phyloP scores from a whole-genome alignment of 2,113 vertebrate species.

The Otocyon megalotis region DNA sequence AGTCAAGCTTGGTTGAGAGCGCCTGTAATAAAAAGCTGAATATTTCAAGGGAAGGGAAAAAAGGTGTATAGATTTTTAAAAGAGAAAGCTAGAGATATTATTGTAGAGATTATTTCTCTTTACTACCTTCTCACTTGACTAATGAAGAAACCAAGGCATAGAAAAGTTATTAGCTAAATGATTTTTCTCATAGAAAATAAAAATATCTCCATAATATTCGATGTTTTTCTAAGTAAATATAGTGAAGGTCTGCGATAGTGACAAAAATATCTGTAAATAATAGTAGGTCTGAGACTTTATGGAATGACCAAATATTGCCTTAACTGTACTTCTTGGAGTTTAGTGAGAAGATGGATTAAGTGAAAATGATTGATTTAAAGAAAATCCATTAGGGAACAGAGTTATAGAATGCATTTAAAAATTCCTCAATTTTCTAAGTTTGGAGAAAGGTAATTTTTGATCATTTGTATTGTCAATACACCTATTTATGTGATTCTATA shows the following conservation, averaged over 20 bases:
- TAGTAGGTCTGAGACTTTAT: not conserved
- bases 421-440: not conserved
- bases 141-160: constrained; percentile 7
- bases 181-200: not conserved
- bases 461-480: not conserved
- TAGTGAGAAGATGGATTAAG: not conserved
- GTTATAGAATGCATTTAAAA: not conserved
- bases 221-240: not conserved
- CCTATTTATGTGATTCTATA: not conserved
- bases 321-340: not conserved
- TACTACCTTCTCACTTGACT: not conserved
- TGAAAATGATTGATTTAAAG: not conserved
- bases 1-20: constrained; percentile 70
- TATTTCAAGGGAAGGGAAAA: constrained; percentile 64
- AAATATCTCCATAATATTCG: not conserved
- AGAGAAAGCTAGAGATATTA: not conserved
- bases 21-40: constrained; percentile 61
- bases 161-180: not conserved
- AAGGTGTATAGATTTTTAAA: constrained; percentile 60
- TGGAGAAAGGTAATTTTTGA: not conserved
- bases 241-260: constrained; percentile 46
- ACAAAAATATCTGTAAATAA: not conserved
- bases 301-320: not conserved
- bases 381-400: not conserved
- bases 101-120: not conserved